Percentiles rank a stretch among this genome's conserved stretches.
Evolutionary conservation across 2,113 vertebrate genomes (phyloP).

Genomic region (Cheilinus undulatus): DNA sequence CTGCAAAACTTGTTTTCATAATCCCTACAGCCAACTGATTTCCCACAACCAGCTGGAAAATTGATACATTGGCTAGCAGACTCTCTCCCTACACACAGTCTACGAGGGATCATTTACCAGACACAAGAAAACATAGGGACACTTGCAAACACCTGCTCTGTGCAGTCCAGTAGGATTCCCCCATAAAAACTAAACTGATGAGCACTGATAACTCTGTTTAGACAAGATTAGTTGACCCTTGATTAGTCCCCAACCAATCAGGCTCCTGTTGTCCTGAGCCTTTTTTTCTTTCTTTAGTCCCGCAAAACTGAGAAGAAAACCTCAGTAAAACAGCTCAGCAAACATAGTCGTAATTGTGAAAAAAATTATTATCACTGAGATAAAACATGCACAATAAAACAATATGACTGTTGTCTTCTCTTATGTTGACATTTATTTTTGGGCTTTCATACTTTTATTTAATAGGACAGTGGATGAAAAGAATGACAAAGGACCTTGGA

Average conservation of each 20-base stretch:
- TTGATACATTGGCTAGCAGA: neutral
- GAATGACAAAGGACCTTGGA: no score
- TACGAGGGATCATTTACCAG: neutral
- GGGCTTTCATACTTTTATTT: no score
- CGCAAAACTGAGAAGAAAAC: no score
- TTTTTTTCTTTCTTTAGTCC: no score
- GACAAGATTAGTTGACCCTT: neutral
- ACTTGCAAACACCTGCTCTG: neutral
- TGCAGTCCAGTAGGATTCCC: neutral
- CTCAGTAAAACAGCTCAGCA: no score
- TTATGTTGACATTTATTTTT: no score
- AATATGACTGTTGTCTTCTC: no score
- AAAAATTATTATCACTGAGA: no score
- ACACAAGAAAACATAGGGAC: neutral
- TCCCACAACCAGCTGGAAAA: slow-evolving; percentile 22
- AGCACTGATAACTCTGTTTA: neutral
- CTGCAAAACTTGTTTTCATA: neutral
- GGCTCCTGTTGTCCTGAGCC: neutral
- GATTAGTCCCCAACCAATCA: neutral
- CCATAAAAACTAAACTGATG: neutral
- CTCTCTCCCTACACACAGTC: neutral
- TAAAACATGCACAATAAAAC: no score
- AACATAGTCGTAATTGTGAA: no score
- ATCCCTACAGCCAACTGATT: slow-evolving; percentile 14
- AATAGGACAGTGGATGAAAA: no score